Base-by-base conservation (phyloP, 2,797 vertebrate species). In the Otolemur crassicaudatus region DNA sequence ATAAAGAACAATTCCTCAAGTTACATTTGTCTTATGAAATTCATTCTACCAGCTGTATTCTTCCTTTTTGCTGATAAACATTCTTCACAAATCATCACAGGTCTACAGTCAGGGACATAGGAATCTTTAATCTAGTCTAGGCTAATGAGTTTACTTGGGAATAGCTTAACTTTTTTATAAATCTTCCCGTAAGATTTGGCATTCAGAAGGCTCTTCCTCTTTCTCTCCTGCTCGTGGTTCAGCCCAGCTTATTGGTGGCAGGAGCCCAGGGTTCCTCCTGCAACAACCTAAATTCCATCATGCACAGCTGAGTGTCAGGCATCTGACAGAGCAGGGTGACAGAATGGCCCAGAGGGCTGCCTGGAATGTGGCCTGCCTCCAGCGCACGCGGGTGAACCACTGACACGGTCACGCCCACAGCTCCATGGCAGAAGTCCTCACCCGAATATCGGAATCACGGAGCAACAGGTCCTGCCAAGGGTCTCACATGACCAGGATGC, bases 401-500 rank as follows among this genome's bases (percentile, higher is more conserved):
- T 1, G 96, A 95, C 90, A 97, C 97, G 79, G 97, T 96, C 96
- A 97, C 69, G 96, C 97, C 91, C 73, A 94, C 97, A 92, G 97
- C 97, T 96, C 95, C 96, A 70, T 75, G 94, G 96, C 95, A 80
- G 87, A 83, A 87, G 83, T 81, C 94, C 91, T 95, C 95, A 53
- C 94, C 97, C 82, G 86, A 82, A 95, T 97, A 97, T 96, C 95
- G 40, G 97, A 19, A 97, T 34, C 96, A 95, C 92, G 97, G 97
- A 97, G 94, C 96, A 96, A 97, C 95, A 97, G 97, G 97, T 98
- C 97, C 97, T 90, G 97, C 97, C 97, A 94, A 87, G 97, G 72
- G 86, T 87, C 97, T 98, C 98, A 98, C 97, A 97, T 98, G 98
- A 98, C 95, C 63, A 5, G 40, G 95, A 93, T 83, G 97, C 98